A percentile compares a stretch with the other conserved stretches of the same genome.
Evolutionary conservation across 2,888 invertebrate genomes (phyloP).

Genomic region (Tortricodes alternella): DNA sequence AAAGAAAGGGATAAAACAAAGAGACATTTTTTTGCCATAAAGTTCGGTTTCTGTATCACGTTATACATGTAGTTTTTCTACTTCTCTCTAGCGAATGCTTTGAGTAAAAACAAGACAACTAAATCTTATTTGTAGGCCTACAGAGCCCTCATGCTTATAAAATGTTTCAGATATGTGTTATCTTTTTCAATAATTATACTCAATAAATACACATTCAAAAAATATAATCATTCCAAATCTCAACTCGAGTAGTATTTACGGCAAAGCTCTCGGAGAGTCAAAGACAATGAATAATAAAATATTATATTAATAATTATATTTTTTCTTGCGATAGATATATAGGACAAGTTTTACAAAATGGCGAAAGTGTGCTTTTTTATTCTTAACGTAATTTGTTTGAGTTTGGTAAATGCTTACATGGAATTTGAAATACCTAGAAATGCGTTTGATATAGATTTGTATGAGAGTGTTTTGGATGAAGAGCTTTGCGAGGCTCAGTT

Average conservation of each 20-base stretch:
- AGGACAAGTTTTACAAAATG: constrained; percentile 1
- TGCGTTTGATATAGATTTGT: constrained; percentile 55
- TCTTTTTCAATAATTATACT: not conserved
- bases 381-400: not conserved
- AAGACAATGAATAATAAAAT: not conserved
- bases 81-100: too few relatives aligned
- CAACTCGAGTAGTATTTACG: not conserved
- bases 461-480: constrained; percentile 54
- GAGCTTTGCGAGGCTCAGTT: constrained; percentile 59
- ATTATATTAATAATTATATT: not conserved
- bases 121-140: too few relatives aligned
- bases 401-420: constrained; percentile 24
- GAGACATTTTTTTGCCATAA: too few relatives aligned
- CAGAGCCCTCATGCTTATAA: constrained; percentile 14
- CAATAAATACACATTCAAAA: not conserved
- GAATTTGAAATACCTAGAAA: constrained; percentile 41
- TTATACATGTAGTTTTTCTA: too few relatives aligned
- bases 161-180: constrained; percentile 1
- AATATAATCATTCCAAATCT: not conserved
- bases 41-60: too few relatives aligned
- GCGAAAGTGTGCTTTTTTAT: constrained; percentile 10
- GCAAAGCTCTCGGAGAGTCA: not conserved
- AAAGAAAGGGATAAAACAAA: too few relatives aligned
- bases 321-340: not conserved
- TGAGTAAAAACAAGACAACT: too few relatives aligned